Evolutionary conservation across 2,113 vertebrate species (phyloP), one percentile per base, ranked within the genome.

Genomic region (Todiramphus chloris): DNA sequence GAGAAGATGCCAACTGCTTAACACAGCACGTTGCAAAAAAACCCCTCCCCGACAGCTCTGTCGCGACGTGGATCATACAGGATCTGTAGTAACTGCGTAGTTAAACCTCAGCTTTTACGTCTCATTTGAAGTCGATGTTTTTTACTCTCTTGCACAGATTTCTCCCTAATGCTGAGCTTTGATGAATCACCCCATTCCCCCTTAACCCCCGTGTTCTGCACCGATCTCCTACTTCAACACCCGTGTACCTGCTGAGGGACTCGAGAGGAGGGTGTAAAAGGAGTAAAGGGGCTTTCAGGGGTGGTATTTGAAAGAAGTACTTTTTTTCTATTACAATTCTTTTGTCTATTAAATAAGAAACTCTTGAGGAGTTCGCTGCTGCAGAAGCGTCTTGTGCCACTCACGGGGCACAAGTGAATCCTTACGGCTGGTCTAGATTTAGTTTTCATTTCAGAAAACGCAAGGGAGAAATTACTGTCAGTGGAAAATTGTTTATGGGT

Each of bases 101-200:
- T 74, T 83, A 83, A 93, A 85, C 78, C 81, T 92, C 50, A 14
- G 77, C 96, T 91, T 91, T 96, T 93, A 90, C 70, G 83, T 87
- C 90, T 91, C 82, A 59, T 85, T 91, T 73, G 62, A 91, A 80
- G 75, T 62, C 76, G 84, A 62, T 4, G 14, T 11, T 53, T 50
- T 95, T 96, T 90, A 50, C 33, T 76, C 62, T 91, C 0, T 60
- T 50, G 69, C 51, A 43, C 62, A 50, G 1, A 46, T 73, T 85
- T 66, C 91, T 91, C 62, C 50, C 53, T 51, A 16, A 89, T 20
- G 19, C 83, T 67, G 58, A 43, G 69, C 84, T 59, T 84, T 82
- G 56, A 20, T 25, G 67, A 79, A 53, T 87, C 60, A 84, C 66
- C 75, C 25, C 46, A 91, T 89, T 91, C 76, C 43, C 78, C 41